Percentiles rank a stretch among this genome's conserved stretches.
Evolutionary conservation across 2,797 vertebrate genomes (phyloP).

Genomic region (Pempheris klunzingeri): DNA sequence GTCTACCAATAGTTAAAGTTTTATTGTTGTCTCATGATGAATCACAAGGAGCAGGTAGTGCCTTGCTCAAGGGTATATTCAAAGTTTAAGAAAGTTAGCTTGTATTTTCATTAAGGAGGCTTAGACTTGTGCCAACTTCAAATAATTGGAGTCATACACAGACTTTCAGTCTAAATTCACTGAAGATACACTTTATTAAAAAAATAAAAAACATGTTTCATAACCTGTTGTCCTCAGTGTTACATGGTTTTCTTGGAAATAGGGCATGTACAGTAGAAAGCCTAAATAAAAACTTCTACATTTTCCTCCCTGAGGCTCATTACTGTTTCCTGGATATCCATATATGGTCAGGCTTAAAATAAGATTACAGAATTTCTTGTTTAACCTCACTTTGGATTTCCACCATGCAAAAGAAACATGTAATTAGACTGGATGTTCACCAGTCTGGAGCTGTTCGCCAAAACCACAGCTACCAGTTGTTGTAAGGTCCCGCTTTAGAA

Average conservation of each 20-base stretch:
- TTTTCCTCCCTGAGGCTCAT: slow-evolving; percentile 46
- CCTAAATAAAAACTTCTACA: slow-evolving; percentile 57
- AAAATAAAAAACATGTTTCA: neutral
- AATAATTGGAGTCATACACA: neutral
- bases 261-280: slow-evolving; percentile 53
- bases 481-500: slow-evolving; percentile 49
- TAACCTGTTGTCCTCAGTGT: neutral
- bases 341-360: slow-evolving; percentile 75
- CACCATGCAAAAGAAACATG: slow-evolving; percentile 71
- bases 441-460: slow-evolving; percentile 72
- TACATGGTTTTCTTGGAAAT: slow-evolving; percentile 50
- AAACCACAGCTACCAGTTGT: slow-evolving; percentile 72
- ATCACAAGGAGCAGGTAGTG: neutral
- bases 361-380: slow-evolving; percentile 73
- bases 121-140: neutral
- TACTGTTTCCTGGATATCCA: slow-evolving; percentile 78
- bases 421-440: slow-evolving; percentile 82
- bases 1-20: neutral
- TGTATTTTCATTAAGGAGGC: neutral
- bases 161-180: neutral
- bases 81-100: neutral
- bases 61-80: slow-evolving; percentile 2
- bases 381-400: slow-evolving; percentile 75
- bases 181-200: neutral
- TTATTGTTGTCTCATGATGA: slow-evolving; percentile 6